phyloP scores from a whole-genome alignment of 2,888 invertebrate genomes.

The Nezara viridula region DNA sequence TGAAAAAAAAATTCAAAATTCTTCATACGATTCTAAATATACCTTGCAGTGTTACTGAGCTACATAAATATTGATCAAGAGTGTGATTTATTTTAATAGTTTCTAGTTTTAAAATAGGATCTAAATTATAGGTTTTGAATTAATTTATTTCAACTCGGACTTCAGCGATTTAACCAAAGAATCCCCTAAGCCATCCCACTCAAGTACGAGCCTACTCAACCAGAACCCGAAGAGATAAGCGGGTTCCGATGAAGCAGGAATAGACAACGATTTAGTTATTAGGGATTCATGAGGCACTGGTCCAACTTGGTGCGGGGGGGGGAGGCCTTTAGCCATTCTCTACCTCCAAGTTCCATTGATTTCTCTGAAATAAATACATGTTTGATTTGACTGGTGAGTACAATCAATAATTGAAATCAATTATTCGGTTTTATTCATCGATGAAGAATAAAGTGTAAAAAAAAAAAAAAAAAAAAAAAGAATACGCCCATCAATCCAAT shows the following conservation, averaged over 20 bases:
- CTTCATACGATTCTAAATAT: no score
- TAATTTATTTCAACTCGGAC: background rate
- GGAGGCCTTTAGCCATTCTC: background rate
- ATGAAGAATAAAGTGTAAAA: no score
- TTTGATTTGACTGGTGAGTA: background rate
- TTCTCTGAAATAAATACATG: background rate
- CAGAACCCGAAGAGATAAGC: constrained; percentile 1
- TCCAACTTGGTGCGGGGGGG: background rate
- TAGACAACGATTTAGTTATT: constrained; percentile 33
- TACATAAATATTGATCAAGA: no score
- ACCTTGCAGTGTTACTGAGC: no score
- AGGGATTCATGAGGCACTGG: constrained; percentile 10
- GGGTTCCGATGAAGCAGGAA: background rate
- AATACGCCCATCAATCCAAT: no score
- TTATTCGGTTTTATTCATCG: no score
- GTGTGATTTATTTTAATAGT: no score
- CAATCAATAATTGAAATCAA: background rate
- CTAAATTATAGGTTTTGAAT: background rate
- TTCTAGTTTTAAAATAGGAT: no score
- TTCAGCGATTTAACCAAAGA: background rate
- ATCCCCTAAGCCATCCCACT: background rate
- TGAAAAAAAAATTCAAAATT: no score
- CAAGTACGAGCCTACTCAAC: background rate
- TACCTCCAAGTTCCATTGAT: background rate
- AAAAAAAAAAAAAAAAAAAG: no score